phyloP scores from a whole-genome alignment of 2,888 invertebrate genomes.

The Allophyes oxyacanthae region DNA sequence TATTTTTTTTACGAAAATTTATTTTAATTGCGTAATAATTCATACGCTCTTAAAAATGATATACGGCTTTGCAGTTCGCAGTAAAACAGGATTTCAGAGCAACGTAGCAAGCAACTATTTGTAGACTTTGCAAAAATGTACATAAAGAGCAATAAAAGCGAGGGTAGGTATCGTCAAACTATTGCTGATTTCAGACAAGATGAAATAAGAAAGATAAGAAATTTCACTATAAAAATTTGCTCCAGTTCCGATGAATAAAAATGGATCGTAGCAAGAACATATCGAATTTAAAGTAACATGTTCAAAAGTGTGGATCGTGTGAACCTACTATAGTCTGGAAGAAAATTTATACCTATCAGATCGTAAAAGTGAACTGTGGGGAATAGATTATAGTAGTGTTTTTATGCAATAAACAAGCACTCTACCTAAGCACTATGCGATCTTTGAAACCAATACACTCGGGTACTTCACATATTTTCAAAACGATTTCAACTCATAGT shows the following conservation, averaged over 20 bases:
- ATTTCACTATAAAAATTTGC: too few relatives aligned
- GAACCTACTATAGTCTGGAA: too few relatives aligned
- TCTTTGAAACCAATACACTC: constrained; percentile 1
- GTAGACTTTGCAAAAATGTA: constrained; percentile 14
- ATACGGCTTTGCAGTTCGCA: constrained; percentile 32
- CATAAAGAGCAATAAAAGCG: neutral
- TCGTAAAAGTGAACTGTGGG: constrained; percentile 37
- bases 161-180: too few relatives aligned
- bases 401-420: constrained; percentile 35
- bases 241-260: too few relatives aligned
- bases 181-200: too few relatives aligned
- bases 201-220: too few relatives aligned
- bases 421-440: constrained; percentile 18
- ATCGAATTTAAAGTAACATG: too few relatives aligned
- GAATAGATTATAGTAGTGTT: constrained; percentile 22
- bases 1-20: constrained; percentile 22
- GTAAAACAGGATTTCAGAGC: constrained; percentile 33
- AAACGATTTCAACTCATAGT: constrained; percentile 6
- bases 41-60: constrained; percentile 44
- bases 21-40: constrained; percentile 38
- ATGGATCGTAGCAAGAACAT: too few relatives aligned
- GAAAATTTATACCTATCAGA: neutral
- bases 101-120: constrained; percentile 24
- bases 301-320: too few relatives aligned
- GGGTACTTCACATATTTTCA: too few relatives aligned